Evolutionary conservation across 2,113 vertebrate genomes (phyloP).

Genomic region (Pomatorhinus ruficollis): DNA sequence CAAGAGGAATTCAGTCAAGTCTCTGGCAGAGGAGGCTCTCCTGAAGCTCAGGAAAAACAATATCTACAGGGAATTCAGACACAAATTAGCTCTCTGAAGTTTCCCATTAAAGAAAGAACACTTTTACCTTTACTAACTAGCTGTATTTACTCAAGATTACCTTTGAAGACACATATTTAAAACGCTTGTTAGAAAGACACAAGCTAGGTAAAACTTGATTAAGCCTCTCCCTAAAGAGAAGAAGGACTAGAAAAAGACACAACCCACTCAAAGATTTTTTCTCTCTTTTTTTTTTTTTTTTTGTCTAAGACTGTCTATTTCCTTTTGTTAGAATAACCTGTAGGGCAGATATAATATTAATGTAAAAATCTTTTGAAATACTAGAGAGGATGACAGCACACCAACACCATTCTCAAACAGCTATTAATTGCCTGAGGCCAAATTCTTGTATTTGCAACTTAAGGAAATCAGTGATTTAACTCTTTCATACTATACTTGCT

Average conservation of each 20-base stretch:
- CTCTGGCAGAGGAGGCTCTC: background rate
- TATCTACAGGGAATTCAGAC: background rate
- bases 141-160: background rate
- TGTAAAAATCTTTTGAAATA: slow-evolving; percentile 48
- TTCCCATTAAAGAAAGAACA: background rate
- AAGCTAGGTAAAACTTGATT: background rate
- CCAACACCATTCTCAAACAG: slow-evolving; percentile 39
- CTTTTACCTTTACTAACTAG: background rate
- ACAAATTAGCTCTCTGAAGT: background rate
- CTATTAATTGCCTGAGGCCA: background rate
- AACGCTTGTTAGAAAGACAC: background rate
- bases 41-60: background rate
- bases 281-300: background rate
- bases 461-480: slow-evolving; percentile 37
- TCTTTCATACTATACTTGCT: background rate
- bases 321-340: background rate
- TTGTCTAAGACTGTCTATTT: background rate
- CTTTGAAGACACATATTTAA: background rate
- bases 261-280: background rate
- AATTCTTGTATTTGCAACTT: slow-evolving; percentile 18
- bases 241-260: background rate
- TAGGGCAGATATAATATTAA: slow-evolving; percentile 47
- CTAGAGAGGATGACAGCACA: background rate
- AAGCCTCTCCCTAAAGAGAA: background rate
- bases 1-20: background rate